Conservation (phyloP, 1,140 invertebrate genomes). For the Myzus persicae region DNA sequence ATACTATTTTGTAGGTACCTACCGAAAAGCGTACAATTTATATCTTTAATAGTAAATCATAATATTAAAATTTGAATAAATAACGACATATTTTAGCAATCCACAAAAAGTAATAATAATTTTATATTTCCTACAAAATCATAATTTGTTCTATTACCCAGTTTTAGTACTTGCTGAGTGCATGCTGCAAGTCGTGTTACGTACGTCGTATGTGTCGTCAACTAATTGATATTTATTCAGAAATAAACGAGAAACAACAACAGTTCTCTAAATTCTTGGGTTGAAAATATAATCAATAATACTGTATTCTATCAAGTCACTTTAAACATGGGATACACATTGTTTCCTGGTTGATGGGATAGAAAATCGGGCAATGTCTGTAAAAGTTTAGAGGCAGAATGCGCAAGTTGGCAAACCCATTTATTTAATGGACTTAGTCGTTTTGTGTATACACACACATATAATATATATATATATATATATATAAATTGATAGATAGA, state of each 20-base stretch:
- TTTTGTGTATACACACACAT: neutral
- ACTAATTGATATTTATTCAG: neutral
- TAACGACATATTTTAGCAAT: neutral
- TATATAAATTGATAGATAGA: neutral
- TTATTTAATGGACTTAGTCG: conserved; percentile 41
- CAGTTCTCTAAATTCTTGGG: neutral
- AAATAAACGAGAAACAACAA: conserved; percentile 4
- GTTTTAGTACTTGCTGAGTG: neutral
- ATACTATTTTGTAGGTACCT: neutral
- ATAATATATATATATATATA: neutral
- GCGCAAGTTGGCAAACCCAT: conserved; percentile 14
- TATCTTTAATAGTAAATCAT: neutral
- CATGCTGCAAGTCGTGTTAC: neutral
- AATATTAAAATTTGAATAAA: neutral
- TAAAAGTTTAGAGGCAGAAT: conserved; percentile 38
- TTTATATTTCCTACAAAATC: neutral
- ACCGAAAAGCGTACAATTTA: neutral
- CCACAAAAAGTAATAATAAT: too few relatives aligned
- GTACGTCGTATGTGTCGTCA: neutral
- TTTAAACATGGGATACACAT: neutral
- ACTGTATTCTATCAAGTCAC: neutral
- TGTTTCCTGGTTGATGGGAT: conserved; percentile 37
- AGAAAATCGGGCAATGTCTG: conserved; percentile 36
- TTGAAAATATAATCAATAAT: conserved; percentile 30
- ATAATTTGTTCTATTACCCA: too few relatives aligned